These are phyloP conservation scores for Scaptomyza montana DNA, from an alignment of 1,140 invertebrate genomes.

Conservation along the genomic window DNA sequence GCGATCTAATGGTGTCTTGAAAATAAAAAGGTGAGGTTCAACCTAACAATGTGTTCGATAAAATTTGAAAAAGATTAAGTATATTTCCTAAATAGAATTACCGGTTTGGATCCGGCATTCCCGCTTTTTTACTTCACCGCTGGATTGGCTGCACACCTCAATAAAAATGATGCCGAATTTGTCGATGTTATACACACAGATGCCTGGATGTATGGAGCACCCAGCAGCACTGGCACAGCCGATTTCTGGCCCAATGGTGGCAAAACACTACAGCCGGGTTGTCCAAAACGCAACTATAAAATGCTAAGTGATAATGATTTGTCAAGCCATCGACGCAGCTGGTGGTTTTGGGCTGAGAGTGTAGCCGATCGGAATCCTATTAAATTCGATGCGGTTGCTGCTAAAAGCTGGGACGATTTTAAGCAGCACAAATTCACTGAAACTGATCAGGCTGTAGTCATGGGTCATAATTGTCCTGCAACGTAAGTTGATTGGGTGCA, in stretches of 20 bases:
- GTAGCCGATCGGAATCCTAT: slow-evolving; percentile 84
- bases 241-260: slow-evolving; percentile 88
- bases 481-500: slow-evolving; percentile 44
- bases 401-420: slow-evolving; percentile 84
- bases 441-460: slow-evolving; percentile 49
- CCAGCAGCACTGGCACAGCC: slow-evolving; percentile 85
- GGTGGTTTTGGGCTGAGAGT: slow-evolving; percentile 86
- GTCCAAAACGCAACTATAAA: slow-evolving; percentile 83
- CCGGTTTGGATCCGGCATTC: slow-evolving; percentile 86
- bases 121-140: slow-evolving; percentile 85
- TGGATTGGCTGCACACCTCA: slow-evolving; percentile 86
- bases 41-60: background rate
- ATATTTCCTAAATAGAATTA: slow-evolving; percentile 80
- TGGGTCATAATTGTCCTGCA: slow-evolving; percentile 79
- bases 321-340: slow-evolving; percentile 88
- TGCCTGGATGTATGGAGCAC: slow-evolving; percentile 85
- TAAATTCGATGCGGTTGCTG: slow-evolving; percentile 84
- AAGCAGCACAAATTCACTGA: slow-evolving; percentile 66
- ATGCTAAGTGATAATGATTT: slow-evolving; percentile 84
- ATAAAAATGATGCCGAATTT: slow-evolving; percentile 87
- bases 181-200: slow-evolving; percentile 90
- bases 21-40: slow-evolving; percentile 71
- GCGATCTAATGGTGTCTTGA: slow-evolving; percentile 58
- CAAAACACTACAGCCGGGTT: slow-evolving; percentile 86
- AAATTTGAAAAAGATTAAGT: background rate